Percentiles rank a stretch among this genome's conserved stretches.
Evolutionary conservation across 2,888 invertebrate genomes (phyloP).

Genomic region (Dusona sp.): DNA sequence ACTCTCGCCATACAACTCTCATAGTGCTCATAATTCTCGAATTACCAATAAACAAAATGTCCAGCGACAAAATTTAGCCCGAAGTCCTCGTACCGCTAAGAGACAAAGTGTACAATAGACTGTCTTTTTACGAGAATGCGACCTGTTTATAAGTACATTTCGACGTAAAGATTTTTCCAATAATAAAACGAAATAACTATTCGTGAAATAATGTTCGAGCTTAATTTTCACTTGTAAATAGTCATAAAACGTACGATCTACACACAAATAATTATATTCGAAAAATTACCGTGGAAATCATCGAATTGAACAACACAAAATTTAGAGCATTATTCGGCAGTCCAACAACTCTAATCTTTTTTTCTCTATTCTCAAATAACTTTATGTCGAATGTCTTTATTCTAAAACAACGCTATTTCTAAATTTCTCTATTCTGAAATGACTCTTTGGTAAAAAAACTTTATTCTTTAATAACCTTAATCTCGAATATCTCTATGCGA

Average conservation of each 20-base stretch:
- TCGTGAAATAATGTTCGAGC: not conserved
- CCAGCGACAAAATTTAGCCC: conserved; percentile 28
- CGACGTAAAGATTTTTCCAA: not conserved
- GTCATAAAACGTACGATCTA: not conserved
- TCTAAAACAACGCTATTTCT: too few species aligned
- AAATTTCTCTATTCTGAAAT: too few species aligned
- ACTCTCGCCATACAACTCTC: conserved; percentile 8
- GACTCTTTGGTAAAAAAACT: too few species aligned
- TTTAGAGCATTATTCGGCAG: not conserved
- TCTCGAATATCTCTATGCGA: too few species aligned
- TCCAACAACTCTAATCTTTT: too few species aligned
- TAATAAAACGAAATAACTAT: not conserved
- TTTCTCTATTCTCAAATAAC: too few species aligned
- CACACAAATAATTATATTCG: not conserved
- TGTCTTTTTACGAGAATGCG: not conserved
- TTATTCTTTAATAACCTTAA: too few species aligned
- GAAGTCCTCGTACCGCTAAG: not conserved
- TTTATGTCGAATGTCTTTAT: too few species aligned
- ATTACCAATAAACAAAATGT: conserved; percentile 55
- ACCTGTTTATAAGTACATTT: conserved; percentile 1
- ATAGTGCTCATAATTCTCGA: conserved; percentile 47
- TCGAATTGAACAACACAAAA: not conserved
- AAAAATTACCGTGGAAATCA: too few species aligned
- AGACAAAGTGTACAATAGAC: not conserved
- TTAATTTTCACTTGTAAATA: not conserved